phyloP scores from a whole-genome alignment of 2,888 invertebrate species.

The Megastigmus dorsalis region DNA sequence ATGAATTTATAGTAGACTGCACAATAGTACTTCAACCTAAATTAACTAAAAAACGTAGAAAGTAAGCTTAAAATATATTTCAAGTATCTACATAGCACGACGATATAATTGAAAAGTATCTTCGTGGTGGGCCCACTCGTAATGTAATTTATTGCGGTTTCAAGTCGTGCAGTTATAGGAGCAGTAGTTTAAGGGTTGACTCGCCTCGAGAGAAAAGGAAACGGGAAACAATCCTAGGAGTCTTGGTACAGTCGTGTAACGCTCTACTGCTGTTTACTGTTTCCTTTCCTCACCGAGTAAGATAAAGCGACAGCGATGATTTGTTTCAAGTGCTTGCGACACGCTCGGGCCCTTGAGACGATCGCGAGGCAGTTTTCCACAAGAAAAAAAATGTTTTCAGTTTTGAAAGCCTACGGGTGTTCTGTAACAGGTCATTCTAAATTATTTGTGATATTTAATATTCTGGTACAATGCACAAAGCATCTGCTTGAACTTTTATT shows the following conservation, averaged over 20 bases:
- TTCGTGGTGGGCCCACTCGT: slow-evolving; percentile 52
- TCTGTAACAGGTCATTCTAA: too few species aligned
- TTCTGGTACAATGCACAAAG: too few species aligned
- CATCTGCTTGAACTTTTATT: too few species aligned
- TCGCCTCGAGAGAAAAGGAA: slow-evolving; percentile 33
- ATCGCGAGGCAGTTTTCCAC: too few species aligned
- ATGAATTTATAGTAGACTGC: too few species aligned
- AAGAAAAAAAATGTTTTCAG: too few species aligned
- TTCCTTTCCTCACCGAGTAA: slow-evolving; percentile 43
- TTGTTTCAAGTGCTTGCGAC: slow-evolving; percentile 24
- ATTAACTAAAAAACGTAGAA: too few species aligned
- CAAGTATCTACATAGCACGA: too few species aligned
- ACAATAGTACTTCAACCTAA: too few species aligned
- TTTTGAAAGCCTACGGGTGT: too few species aligned
- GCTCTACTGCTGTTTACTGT: slow-evolving; percentile 63
- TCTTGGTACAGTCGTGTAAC: not conserved
- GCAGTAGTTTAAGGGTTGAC: slow-evolving; percentile 64
- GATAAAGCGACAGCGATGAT: slow-evolving; percentile 22
- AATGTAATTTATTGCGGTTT: slow-evolving; percentile 58
- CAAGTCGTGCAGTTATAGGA: slow-evolving; percentile 11
- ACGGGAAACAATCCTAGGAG: slow-evolving; percentile 18
- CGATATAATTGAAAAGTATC: slow-evolving; percentile 10
- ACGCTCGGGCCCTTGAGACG: slow-evolving; percentile 17
- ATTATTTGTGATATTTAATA: too few species aligned
- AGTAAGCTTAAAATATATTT: too few species aligned